Base-by-base conservation (phyloP, 2,888 invertebrate genomes). In the Metopia argyrocephala region DNA sequence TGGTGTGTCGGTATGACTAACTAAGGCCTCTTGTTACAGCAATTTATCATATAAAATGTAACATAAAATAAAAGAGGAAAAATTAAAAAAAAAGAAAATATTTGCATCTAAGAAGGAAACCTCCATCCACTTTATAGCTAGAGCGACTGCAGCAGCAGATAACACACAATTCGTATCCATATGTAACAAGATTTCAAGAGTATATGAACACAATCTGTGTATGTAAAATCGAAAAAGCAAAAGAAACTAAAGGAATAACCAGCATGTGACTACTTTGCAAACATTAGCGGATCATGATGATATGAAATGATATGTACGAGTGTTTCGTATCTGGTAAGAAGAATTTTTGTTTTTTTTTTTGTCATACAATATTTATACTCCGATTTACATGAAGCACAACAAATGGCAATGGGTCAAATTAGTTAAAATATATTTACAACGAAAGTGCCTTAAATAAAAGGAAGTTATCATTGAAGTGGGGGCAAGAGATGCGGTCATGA, bases 371-470 rank as follows among this genome's bases (percentile, higher is more conserved):
- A 71, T 54, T 66, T 46, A 69, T 73, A 71, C 28, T 4, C 3
- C 62, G 61, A 73, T 66, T 61, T 71, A 61, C 78, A 66, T 78
- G 54, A 61, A 54, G 38, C 46, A 45, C 46, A 45, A 62, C 61
- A 66, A 76, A 76, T 76, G 71, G 74, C 68, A 81, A 78, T 75
- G 81, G 81, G 78, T 78, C 81, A 81, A 81, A 75, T 81, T 81
- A 70, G 81, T 78, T 78, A 46, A 75, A 73, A 54, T 5, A 38
- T 12, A 2, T 12, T 12, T 15, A 38, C 38, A 38, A 38, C 38
- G 38, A 38, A 38, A 38, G 15, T 38, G 38, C 38, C 38, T 38
- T 38, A 12, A 12, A 38, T 38, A 38, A 3, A 3, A 38, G 38
- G 52, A 28, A 12, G 18, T n/a, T 62, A 21, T n/a, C 18, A 38